A percentile compares a stretch with the other conserved stretches of the same genome.
Evolutionary conservation across 2,113 vertebrate species (phyloP).

Genomic region (Prochilodus magdalenae): DNA sequence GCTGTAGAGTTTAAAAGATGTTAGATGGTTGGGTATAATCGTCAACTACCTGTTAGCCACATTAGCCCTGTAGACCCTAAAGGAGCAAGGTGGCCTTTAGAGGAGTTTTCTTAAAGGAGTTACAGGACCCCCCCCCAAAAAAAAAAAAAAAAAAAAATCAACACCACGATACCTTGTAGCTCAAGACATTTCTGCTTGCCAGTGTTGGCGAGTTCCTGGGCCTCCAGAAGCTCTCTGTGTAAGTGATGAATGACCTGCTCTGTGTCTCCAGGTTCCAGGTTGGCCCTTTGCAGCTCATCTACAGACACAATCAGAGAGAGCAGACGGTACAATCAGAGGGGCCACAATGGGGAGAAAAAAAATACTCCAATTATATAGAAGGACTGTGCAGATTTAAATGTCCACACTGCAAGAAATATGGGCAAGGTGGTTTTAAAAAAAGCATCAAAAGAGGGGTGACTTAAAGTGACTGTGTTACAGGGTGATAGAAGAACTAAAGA

Average conservation of each 20-base stretch:
- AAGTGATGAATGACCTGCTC: conserved; percentile 94
- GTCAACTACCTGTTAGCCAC: no score
- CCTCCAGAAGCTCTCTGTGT: conserved; percentile 91
- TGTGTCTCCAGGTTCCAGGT: conserved; percentile 87
- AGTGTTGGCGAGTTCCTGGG: conserved; percentile 93
- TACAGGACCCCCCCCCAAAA: no score
- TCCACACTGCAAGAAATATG: no score
- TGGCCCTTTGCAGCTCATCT: conserved; percentile 89
- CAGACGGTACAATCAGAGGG: neutral
- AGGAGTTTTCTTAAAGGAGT: no score
- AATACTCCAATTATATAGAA: no score
- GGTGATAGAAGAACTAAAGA: no score
- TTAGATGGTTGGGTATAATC: no score
- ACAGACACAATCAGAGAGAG: conserved; percentile 9
- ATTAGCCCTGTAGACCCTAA: neutral
- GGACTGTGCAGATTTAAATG: no score
- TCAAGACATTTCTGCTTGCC: conserved; percentile 96
- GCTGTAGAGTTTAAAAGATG: no score
- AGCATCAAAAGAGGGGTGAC: neutral
- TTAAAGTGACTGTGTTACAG: no score
- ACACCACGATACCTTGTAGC: conserved; percentile 98
- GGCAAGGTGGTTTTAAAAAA: neutral
- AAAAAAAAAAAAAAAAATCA: no score
- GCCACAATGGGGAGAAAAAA: neutral
- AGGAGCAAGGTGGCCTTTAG: no score